Conservation (phyloP, 1,140 invertebrate species). For the Drosophila baimaii region DNA sequence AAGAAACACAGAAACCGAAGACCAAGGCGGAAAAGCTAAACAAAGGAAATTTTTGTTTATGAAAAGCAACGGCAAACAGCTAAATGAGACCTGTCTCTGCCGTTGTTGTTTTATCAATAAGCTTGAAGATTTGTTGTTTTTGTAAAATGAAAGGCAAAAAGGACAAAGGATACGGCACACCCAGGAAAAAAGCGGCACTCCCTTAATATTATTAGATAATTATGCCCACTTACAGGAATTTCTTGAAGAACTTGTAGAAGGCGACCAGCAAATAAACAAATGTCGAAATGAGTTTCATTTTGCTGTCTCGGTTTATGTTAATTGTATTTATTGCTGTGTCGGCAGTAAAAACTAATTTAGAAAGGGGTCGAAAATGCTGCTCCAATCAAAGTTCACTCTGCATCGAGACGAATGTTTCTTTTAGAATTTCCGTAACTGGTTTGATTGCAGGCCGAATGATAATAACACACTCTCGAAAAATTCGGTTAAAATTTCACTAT, state of each 20-base stretch:
- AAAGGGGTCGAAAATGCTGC: not conserved
- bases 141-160: slow-evolving; percentile 14
- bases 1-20: slow-evolving; percentile 19
- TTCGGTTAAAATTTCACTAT: slow-evolving; percentile 71
- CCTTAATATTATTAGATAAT: slow-evolving; percentile 49
- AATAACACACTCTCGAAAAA: slow-evolving; percentile 11
- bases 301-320: slow-evolving; percentile 20
- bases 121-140: slow-evolving; percentile 11
- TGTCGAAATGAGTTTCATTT: slow-evolving; percentile 74
- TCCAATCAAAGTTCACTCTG: slow-evolving; percentile 32
- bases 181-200: slow-evolving; percentile 13
- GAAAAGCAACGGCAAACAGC: slow-evolving; percentile 24
- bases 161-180: slow-evolving; percentile 32
- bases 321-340: slow-evolving; percentile 21
- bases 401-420: not conserved
- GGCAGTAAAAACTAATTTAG: slow-evolving; percentile 14
- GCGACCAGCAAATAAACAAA: slow-evolving; percentile 64
- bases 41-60: slow-evolving; percentile 41
- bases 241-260: slow-evolving; percentile 73
- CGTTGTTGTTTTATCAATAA: slow-evolving; percentile 57
- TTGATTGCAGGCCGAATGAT: slow-evolving; percentile 7
- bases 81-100: slow-evolving; percentile 8
- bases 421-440: not conserved
- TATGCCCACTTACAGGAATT: slow-evolving; percentile 71
- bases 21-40: slow-evolving; percentile 21